Percentiles rank a stretch among this genome's conserved stretches.
Evolutionary conservation across 2,113 vertebrate genomes (phyloP).

Genomic region (Ovibos moschatus): DNA sequence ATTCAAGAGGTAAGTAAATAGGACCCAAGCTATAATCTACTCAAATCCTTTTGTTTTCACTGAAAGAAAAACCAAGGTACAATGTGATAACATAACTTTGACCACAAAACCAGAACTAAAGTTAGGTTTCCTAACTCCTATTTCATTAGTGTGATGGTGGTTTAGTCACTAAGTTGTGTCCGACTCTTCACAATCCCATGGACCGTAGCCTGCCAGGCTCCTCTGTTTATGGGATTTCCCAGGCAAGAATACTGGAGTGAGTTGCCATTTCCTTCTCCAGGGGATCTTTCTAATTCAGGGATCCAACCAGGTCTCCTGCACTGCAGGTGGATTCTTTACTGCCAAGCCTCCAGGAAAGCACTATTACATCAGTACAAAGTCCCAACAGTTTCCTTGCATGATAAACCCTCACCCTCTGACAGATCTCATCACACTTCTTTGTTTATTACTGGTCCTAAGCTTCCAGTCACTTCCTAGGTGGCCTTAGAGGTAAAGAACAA

Average conservation of each 20-base stretch:
- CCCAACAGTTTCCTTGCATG: not conserved
- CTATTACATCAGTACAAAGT: not conserved
- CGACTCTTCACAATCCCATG: accelerated
- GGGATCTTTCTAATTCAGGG: not conserved
- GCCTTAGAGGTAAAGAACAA: not conserved
- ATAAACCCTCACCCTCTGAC: not conserved
- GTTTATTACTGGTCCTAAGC: not conserved
- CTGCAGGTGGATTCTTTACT: not conserved
- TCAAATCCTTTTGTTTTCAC: not conserved
- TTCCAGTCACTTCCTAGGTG: not conserved
- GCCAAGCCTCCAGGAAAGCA: not conserved
- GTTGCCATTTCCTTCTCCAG: not conserved
- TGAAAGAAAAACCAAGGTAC: not conserved
- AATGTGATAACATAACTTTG: not conserved
- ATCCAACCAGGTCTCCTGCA: not conserved
- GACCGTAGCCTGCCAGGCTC: not conserved
- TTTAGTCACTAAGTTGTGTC: not conserved
- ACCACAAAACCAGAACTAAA: not conserved
- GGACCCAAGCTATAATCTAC: not conserved
- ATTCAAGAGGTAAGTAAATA: not conserved
- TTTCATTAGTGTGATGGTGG: not conserved
- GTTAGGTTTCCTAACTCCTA: not conserved
- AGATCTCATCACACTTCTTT: not conserved
- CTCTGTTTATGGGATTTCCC: not conserved
- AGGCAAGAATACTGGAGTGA: not conserved